Percentiles rank a stretch among this genome's conserved stretches.
These are phyloP conservation scores for Antennarius striatus DNA, from an alignment of 2,113 vertebrate genomes.

Conservation along the genomic window DNA sequence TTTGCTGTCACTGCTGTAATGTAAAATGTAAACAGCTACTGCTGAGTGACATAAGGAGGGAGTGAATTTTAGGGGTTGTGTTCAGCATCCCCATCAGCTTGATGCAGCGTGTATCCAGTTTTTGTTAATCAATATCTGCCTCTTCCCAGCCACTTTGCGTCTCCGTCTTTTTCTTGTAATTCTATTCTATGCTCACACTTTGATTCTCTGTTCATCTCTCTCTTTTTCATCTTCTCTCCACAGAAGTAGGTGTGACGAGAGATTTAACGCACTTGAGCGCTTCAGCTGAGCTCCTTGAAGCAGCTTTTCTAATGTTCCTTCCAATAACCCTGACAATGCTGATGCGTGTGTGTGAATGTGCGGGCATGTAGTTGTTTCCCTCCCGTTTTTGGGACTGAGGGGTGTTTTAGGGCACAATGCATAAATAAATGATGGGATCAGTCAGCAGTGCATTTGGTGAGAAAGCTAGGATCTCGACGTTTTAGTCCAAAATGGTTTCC, in stretches of 20 bases:
- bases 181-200: constrained; percentile 41
- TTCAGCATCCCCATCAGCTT: constrained; percentile 30
- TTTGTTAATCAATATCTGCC: constrained; percentile 39
- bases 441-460: constrained; percentile 64
- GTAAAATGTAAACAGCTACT: background rate
- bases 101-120: constrained; percentile 23
- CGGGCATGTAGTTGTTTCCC: constrained; percentile 2
- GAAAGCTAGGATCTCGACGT: constrained; percentile 49
- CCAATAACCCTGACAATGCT: constrained; percentile 34
- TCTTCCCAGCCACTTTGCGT: constrained; percentile 34
- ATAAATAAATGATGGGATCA: constrained; percentile 73
- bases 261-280: constrained; percentile 52
- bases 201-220: background rate
- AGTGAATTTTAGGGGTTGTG: constrained; percentile 1
- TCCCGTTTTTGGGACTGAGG: constrained; percentile 28
- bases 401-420: constrained; percentile 45
- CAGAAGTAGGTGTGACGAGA: constrained; percentile 39
- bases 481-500: constrained; percentile 63
- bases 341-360: constrained; percentile 10
- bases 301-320: constrained; percentile 34
- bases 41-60: constrained; percentile 16
- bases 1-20: background rate
- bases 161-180: constrained; percentile 38
- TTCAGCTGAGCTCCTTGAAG: constrained; percentile 38
- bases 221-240: constrained; percentile 9